A percentile compares a stretch with the other conserved stretches of the same genome.
Conservation (phyloP, 2,113 vertebrate species). For the Capreolus pygargus region DNA sequence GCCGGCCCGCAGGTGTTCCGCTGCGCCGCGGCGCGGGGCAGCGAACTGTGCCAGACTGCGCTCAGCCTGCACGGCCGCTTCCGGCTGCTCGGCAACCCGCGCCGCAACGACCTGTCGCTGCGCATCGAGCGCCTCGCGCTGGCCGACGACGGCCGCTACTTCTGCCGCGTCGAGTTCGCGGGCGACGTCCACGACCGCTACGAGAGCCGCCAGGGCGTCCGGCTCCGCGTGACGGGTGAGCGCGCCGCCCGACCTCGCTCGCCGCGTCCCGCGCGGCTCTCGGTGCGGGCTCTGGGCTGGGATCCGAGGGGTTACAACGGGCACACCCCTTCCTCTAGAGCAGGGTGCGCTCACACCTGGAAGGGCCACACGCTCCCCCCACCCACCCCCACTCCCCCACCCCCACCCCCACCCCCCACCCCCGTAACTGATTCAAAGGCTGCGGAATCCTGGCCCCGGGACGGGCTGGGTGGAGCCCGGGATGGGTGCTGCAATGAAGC, state of each 20-base stretch:
- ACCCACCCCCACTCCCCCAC: too few relatives aligned
- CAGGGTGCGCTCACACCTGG: not conserved
- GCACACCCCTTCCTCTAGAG: too few relatives aligned
- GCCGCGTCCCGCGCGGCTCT: rapidly evolving
- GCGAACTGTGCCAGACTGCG: constrained; percentile 84
- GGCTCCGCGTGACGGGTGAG: constrained; percentile 90
- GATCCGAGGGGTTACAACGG: rapidly evolving
- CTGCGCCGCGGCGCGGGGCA: constrained; percentile 83
- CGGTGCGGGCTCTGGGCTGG: not conserved
- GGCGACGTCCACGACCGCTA: constrained; percentile 87
- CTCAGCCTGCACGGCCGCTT: constrained; percentile 89
- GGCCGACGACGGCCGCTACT: constrained; percentile 90
- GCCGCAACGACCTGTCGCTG: constrained; percentile 93
- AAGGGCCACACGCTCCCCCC: too few relatives aligned
- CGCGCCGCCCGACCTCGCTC: not conserved
- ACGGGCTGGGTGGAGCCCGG: not conserved
- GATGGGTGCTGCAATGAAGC: too few relatives aligned
- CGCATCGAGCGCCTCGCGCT: constrained; percentile 87
- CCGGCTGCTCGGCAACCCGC: constrained; percentile 91
- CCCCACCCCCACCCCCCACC: too few relatives aligned
- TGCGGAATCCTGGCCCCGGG: not conserved
- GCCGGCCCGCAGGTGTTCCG: constrained; percentile 85
- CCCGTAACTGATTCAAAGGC: not conserved
- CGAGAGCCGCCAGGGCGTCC: constrained; percentile 90
- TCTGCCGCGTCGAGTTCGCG: constrained; percentile 90